Evolutionary conservation across 2,113 vertebrate genomes (phyloP).

Genomic region (Trichechus manatus): DNA sequence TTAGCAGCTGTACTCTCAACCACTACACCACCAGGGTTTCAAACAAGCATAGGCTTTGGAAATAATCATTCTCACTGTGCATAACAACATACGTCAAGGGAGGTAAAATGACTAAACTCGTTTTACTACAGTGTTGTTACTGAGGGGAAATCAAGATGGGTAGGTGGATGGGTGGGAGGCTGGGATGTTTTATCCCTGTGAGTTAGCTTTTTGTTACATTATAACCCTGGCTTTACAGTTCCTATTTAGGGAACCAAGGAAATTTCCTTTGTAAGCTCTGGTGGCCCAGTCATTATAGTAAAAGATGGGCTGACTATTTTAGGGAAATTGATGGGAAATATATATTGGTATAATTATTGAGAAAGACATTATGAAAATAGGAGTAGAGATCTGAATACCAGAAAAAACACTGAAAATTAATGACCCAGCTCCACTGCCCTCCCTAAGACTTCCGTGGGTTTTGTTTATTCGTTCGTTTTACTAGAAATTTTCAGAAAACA

Average conservation of each 20-base stretch:
- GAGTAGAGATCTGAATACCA: neutral
- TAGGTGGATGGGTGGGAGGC: neutral
- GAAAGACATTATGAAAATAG: conserved; percentile 40
- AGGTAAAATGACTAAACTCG: neutral
- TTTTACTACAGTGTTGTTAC: neutral
- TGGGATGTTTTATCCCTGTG: neutral
- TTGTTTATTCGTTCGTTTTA: conserved; percentile 11
- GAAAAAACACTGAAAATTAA: neutral
- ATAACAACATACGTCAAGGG: neutral
- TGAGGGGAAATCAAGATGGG: neutral
- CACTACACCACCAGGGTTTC: too few relatives aligned
- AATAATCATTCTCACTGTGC: neutral
- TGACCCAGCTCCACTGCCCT: neutral
- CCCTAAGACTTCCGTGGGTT: neutral
- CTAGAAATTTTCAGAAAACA: conserved; percentile 58
- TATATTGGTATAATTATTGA: neutral
- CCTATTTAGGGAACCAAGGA: neutral
- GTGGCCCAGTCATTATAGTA: neutral
- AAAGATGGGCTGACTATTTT: conserved; percentile 7
- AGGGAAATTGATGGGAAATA: neutral
- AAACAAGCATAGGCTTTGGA: neutral
- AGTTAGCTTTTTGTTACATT: neutral
- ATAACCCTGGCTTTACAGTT: neutral
- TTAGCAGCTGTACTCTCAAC: too few relatives aligned
- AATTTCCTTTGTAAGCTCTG: neutral